Conservation (phyloP, 1,140 invertebrate genomes). For the Branchinecta lindahli region DNA sequence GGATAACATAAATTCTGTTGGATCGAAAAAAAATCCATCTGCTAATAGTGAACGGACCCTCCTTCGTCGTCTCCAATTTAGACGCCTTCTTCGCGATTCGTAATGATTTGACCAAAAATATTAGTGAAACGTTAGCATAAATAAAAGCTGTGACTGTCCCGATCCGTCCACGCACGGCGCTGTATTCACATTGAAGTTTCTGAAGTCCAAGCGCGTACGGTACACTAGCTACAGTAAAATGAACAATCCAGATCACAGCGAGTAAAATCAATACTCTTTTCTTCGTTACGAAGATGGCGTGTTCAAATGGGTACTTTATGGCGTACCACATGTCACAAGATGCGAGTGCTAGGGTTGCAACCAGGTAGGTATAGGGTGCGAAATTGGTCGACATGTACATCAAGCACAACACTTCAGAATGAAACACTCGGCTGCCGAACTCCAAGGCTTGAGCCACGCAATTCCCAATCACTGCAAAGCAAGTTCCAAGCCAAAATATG, state of each 20-base stretch:
- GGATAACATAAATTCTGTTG: no score
- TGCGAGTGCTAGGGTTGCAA: neutral
- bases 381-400: neutral
- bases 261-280: neutral
- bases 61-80: no score
- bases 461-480: neutral
- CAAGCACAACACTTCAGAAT: neutral
- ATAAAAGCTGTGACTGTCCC: neutral
- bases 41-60: no score
- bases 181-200: conserved; percentile 1
- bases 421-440: neutral
- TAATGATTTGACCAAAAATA: neutral
- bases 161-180: neutral
- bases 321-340: neutral
- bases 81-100: neutral
- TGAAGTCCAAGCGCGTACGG: neutral
- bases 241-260: neutral
- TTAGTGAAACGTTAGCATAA: neutral
- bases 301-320: neutral
- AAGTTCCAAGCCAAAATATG: neutral
- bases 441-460: neutral
- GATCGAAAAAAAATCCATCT: no score
- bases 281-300: neutral
- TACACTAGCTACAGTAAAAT: neutral
- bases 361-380: neutral